phyloP scores from a whole-genome alignment of 2,113 vertebrate genomes.

The Pholis gunnellus region DNA sequence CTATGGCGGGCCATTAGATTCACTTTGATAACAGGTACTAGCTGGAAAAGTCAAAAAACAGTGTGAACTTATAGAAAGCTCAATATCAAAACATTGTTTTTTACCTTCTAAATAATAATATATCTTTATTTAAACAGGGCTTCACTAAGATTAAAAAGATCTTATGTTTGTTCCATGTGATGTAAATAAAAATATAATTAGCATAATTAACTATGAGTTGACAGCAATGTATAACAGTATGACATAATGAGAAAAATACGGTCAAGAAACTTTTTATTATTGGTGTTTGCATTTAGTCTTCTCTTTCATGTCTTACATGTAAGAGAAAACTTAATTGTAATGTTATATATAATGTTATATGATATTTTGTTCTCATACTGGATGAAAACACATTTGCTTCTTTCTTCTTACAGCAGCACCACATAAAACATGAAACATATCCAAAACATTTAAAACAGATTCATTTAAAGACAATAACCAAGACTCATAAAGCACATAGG shows the following conservation, averaged over 20 bases:
- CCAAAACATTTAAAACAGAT: background rate
- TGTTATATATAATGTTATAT: background rate
- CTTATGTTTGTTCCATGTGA: background rate
- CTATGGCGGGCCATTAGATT: background rate
- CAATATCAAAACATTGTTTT: background rate
- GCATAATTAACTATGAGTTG: background rate
- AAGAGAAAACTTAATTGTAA: background rate
- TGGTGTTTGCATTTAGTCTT: background rate
- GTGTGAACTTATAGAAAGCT: background rate
- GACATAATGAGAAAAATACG: background rate
- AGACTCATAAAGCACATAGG: background rate
- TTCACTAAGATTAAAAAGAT: background rate
- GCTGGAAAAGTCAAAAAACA: background rate
- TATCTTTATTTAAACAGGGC: background rate
- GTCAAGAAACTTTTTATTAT: background rate
- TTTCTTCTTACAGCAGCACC: background rate
- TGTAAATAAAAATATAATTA: too few relatives aligned
- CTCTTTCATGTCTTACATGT: background rate
- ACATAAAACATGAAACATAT: background rate
- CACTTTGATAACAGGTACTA: constrained; percentile 1
- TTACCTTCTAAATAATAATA: background rate
- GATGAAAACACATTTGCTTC: background rate
- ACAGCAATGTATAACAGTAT: background rate
- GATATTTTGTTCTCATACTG: background rate
- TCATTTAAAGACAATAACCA: background rate